Conservation (phyloP, 1,140 invertebrate genomes). For the Sitobion miscanthi region DNA sequence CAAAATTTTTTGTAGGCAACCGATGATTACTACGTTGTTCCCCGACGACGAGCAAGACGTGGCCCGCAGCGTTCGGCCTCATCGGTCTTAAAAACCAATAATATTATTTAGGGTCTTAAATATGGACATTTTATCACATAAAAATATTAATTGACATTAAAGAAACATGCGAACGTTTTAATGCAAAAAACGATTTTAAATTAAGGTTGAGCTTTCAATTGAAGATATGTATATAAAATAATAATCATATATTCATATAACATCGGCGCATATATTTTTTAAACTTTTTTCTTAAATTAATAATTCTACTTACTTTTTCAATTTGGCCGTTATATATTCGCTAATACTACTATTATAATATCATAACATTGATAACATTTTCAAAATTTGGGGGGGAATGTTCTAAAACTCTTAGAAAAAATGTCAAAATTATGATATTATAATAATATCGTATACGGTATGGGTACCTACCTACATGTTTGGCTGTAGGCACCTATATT, state of each 20-base stretch:
- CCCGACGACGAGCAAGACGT: neutral
- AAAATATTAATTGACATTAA: too few species aligned
- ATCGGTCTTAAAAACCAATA: neutral
- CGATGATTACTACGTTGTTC: neutral
- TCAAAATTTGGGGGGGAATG: neutral
- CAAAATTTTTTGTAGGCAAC: neutral
- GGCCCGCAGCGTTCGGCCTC: neutral
- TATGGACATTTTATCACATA: too few species aligned
- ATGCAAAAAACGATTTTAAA: too few species aligned
- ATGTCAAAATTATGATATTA: neutral
- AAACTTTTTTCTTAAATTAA: too few species aligned
- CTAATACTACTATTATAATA: too few species aligned
- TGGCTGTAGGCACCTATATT: neutral
- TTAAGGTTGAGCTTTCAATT: neutral
- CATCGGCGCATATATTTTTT: too few species aligned
- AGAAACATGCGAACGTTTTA: too few species aligned
- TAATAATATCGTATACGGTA: neutral
- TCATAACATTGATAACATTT: neutral
- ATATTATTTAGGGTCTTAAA: too few species aligned
- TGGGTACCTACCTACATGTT: neutral
- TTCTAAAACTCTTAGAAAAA: too few species aligned
- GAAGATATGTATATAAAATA: neutral
- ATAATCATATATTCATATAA: too few species aligned
- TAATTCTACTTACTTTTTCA: too few species aligned
- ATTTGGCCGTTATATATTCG: too few species aligned